Conservation (phyloP, 1,140 invertebrate species). For the Papilio machaon region DNA sequence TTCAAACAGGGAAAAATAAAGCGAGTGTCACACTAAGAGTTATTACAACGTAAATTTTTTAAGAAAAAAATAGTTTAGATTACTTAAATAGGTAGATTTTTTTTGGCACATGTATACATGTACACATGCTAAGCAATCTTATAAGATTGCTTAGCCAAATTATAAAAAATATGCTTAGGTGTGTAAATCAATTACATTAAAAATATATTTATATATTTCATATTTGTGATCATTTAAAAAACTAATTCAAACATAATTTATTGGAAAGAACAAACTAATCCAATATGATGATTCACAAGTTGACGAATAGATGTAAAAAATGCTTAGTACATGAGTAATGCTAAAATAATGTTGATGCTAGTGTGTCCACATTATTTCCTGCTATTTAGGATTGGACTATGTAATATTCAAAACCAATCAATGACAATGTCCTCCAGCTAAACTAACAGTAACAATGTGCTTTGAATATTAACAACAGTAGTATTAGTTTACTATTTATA, state of each 20-base stretch:
- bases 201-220: too few relatives aligned
- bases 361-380: neutral
- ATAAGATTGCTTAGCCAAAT: too few relatives aligned
- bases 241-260: neutral
- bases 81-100: neutral
- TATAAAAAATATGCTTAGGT: too few relatives aligned
- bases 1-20: conserved; percentile 7
- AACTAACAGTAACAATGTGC: conserved; percentile 18
- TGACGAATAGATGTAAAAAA: neutral
- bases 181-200: too few relatives aligned
- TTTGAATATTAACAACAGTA: neutral
- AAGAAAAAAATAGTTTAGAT: neutral
- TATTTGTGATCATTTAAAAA: neutral
- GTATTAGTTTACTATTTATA: neutral
- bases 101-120: neutral
- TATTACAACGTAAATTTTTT: neutral
- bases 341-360: neutral
- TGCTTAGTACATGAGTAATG: neutral
- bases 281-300: neutral
- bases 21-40: neutral
- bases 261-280: neutral
- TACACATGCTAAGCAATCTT: too few relatives aligned
- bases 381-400: neutral
- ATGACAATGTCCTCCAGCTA: conserved; percentile 12
- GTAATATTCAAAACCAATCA: conserved; percentile 5